These are phyloP conservation scores for Cyprinodon brontotheroides DNA, from an alignment of 2,113 vertebrate genomes.

Conservation along the genomic window DNA sequence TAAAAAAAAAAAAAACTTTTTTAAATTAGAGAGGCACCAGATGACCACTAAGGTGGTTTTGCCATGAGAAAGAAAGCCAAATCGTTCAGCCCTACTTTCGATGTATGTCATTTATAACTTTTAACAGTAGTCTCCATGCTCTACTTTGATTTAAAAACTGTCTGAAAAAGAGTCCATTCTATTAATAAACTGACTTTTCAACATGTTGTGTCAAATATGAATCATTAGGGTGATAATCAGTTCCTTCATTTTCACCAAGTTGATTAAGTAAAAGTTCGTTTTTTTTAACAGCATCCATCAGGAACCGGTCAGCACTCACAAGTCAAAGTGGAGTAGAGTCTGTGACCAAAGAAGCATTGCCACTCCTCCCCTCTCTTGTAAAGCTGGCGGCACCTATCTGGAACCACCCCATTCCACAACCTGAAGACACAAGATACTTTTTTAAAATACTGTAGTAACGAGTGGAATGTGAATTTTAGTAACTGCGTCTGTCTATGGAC, in stretches of 20 bases:
- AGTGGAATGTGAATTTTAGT: neutral
- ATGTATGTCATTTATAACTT: neutral
- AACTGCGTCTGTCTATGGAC: neutral
- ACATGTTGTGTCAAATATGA: neutral
- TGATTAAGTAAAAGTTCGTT: neutral
- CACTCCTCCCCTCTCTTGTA: constrained; percentile 83
- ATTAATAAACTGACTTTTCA: neutral
- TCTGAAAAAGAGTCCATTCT: neutral
- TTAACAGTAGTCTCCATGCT: neutral
- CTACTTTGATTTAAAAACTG: neutral
- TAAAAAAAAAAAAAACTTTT: no score
- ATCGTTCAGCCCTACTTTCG: no score
- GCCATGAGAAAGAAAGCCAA: no score
- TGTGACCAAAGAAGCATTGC: constrained; percentile 86
- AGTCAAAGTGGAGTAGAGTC: constrained; percentile 80
- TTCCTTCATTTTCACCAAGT: neutral
- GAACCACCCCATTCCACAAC: constrained; percentile 84
- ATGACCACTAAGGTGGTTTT: no score
- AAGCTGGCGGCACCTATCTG: constrained; percentile 81
- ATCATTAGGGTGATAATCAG: neutral
- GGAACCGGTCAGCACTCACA: constrained; percentile 68
- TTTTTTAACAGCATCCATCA: neutral
- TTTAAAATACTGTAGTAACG: neutral
- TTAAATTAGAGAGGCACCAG: no score
- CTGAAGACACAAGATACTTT: constrained; percentile 57